Base-by-base conservation (phyloP, 2,113 vertebrate species). In the Opisthocomus hoazin region DNA sequence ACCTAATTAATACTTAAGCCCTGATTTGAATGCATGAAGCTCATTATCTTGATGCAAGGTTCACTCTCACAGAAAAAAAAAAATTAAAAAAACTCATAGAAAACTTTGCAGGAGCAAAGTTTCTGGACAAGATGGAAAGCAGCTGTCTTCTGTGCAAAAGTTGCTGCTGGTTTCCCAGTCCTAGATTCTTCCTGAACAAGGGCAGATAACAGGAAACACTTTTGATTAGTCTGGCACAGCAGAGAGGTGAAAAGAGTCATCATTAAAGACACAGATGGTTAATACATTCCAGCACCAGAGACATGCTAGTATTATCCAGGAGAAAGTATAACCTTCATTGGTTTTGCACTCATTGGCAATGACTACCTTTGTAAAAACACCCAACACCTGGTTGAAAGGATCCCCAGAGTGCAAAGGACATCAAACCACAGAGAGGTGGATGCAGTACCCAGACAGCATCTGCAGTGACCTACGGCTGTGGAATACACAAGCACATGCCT, bases 1-100 rank as follows among this genome's bases (percentile, higher is more conserved):
- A 90, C 86, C 88, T 95, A 94, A 96, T 95, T 96, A 97, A 90
- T 60, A 87, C 64, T 75, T 34, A 71, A 66, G 36, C 51, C 43
- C 64, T 66, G 60, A 94, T 93, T 81, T 84, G 83, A 90, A 95
- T 68, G 61, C 48, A 56, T 69, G 80, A 93, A 84, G 43, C 39
- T 90, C 34, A 4, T 96, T 93, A 93, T 87, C 80, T 92, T 78
- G 36, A 78, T 27, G 73, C 10, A 43, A 84, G 34, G 16, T 70
- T 86, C 58, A 45, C 10, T 75, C 30, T 84, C 64, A 53, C 2
- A 71, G 30, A 70, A 51, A 48, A 32, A 68, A 75, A 66, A 64
- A 53, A 24, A 37, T 26, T 14, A 46, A 89, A 39, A 63, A 91
- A 45, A 2, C 4, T 68, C 3, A 12, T 10, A 5, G 9, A 77